These are phyloP conservation scores for Crypturellus tataupa DNA, from an alignment of 2,797 vertebrate species.

Conservation along the genomic window DNA sequence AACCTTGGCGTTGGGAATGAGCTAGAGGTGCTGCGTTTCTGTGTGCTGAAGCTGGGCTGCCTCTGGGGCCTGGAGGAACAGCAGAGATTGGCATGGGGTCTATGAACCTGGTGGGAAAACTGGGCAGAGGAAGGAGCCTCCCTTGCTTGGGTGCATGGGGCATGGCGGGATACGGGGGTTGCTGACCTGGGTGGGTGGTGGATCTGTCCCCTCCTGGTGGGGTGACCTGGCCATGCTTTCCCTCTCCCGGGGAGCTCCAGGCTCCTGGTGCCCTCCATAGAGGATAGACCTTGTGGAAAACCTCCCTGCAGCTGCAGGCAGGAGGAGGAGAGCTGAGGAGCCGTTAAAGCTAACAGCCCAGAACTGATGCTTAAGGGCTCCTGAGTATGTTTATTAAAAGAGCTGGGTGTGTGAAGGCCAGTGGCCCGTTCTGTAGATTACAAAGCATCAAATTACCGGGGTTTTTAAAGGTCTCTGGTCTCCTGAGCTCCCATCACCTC, in stretches of 20 bases:
- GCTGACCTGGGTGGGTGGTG: not conserved
- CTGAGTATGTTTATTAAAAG: not conserved
- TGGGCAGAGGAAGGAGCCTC: not conserved
- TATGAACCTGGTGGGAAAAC: not conserved
- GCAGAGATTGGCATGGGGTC: not conserved
- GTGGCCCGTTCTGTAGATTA: not conserved
- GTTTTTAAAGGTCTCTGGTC: not conserved
- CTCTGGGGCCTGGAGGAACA: not conserved
- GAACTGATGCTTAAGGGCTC: not conserved
- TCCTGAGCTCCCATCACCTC: not conserved
- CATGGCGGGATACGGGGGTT: too few species aligned
- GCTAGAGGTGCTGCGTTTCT: not conserved
- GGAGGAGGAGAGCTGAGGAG: not conserved
- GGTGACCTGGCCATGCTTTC: not conserved
- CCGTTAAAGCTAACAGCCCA: not conserved
- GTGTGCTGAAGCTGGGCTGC: not conserved
- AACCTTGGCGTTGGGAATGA: not conserved
- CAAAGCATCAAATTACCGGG: conserved; percentile 3
- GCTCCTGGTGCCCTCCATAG: not conserved
- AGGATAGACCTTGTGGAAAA: not conserved
- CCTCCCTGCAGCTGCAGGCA: not conserved
- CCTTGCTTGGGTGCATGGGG: too few species aligned
- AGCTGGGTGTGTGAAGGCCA: not conserved
- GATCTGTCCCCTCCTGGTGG: not conserved
- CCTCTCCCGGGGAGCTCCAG: not conserved